Percentiles rank a stretch among this genome's conserved stretches.
Evolutionary conservation across 1,140 invertebrate genomes (phyloP).

Genomic region (Brachionus manjavacas): DNA sequence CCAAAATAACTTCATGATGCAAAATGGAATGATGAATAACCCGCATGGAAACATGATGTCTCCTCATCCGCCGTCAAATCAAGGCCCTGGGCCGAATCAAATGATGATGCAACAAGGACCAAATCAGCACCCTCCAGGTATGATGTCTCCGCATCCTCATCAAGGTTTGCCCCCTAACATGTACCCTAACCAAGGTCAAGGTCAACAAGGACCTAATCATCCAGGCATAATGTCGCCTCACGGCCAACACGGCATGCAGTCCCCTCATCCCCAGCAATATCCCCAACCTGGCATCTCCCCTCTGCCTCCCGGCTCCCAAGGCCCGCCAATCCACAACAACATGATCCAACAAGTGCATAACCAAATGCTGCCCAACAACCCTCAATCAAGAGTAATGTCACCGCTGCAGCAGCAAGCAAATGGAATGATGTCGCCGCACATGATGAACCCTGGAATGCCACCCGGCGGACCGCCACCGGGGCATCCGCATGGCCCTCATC

Average conservation of each 20-base stretch:
- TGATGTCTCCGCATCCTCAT: constrained; percentile 25
- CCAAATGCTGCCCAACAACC: constrained; percentile 33
- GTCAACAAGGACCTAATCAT: not conserved
- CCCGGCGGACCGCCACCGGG: constrained; percentile 30
- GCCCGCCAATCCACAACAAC: not conserved
- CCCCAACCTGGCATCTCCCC: constrained; percentile 7
- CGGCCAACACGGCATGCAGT: constrained; percentile 20
- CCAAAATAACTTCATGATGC: constrained; percentile 24
- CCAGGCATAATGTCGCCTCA: constrained; percentile 33
- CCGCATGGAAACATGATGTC: constrained; percentile 27
- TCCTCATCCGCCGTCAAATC: not conserved
- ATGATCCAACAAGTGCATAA: constrained; percentile 39
- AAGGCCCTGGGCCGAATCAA: not conserved
- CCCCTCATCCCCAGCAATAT: constrained; percentile 21
- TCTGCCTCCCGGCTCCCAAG: not conserved
- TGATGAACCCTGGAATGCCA: constrained; percentile 24
- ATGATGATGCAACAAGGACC: constrained; percentile 25
- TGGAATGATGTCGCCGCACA: constrained; percentile 38
- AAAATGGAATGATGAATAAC: constrained; percentile 22
- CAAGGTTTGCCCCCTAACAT: not conserved
- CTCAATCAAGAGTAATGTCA: constrained; percentile 27
- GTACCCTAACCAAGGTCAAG: constrained; percentile 9
- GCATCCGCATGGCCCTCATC: not conserved
- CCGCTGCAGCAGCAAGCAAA: not conserved
- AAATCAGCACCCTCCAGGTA: not conserved